These are phyloP conservation scores for Amphiprion percula DNA, from an alignment of 2,113 vertebrate species.

Conservation along the genomic window DNA sequence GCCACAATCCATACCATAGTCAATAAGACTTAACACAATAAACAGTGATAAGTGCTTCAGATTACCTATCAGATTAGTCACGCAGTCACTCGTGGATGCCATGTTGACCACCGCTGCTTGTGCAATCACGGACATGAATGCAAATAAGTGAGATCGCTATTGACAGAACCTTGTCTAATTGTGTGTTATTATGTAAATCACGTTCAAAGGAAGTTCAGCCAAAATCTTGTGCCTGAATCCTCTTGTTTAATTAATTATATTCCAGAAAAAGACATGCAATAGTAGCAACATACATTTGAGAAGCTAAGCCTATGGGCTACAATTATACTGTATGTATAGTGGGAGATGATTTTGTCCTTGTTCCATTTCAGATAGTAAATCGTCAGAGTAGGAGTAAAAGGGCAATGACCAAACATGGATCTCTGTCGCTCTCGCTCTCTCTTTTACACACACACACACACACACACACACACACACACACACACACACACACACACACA, in stretches of 20 bases:
- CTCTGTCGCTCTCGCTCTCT: neutral
- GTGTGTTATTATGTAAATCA: constrained; percentile 53
- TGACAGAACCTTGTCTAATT: constrained; percentile 45
- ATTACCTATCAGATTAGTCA: constrained; percentile 1
- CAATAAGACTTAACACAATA: neutral
- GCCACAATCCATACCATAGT: neutral
- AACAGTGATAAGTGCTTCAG: neutral
- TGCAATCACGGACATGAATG: constrained; percentile 23
- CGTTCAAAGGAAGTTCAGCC: constrained; percentile 59
- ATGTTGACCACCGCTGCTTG: constrained; percentile 10
- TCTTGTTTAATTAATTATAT: neutral
- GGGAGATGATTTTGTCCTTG: neutral
- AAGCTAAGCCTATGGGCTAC: neutral
- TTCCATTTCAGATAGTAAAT: constrained; percentile 39
- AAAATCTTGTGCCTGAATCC: constrained; percentile 12
- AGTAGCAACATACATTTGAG: neutral
- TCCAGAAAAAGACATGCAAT: neutral
- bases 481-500: constrained; percentile 32
- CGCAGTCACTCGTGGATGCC: constrained; percentile 3
- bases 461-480: constrained; percentile 25
- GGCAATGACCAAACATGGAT: constrained; percentile 14
- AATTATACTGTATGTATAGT: neutral
- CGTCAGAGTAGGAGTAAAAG: constrained; percentile 6
- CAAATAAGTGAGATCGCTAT: constrained; percentile 25
- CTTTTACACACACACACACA: neutral